Evolutionary conservation across 2,888 invertebrate genomes (phyloP).

Genomic region (Patella depressa): DNA sequence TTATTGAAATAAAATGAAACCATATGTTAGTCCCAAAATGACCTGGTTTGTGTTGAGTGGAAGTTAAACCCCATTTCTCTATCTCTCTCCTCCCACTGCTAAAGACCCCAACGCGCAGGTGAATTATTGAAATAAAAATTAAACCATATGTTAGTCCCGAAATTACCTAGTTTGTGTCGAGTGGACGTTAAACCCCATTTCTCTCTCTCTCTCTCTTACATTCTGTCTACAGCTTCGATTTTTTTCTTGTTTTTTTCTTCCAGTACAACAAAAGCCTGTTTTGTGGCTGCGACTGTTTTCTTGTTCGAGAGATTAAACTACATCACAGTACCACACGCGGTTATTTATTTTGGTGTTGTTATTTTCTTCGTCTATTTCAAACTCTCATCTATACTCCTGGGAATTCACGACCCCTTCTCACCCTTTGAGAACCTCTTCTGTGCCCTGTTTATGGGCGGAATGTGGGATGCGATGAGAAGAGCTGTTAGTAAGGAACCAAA

Average conservation of each 20-base stretch:
- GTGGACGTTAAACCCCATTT: no score
- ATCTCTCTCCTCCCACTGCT: no score
- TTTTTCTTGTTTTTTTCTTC: conserved; percentile 68
- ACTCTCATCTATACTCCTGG: conserved; percentile 93
- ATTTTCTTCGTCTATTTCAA: conserved; percentile 98
- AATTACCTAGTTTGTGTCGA: no score
- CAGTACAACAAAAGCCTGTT: conserved; percentile 96
- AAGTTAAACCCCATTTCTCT: no score
- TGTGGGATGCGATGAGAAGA: conserved; percentile 96
- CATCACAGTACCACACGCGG: conserved; percentile 95
- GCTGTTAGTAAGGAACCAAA: conserved; percentile 78
- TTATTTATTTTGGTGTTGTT: conserved; percentile 97
- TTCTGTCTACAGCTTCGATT: not conserved
- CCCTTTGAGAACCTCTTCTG: conserved; percentile 99
- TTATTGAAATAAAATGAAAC: no score
- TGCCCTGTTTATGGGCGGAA: conserved; percentile 89
- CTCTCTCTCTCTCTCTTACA: no score
- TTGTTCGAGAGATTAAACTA: conserved; percentile 96
- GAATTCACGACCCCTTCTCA: conserved; percentile 98
- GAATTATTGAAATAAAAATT: no score
- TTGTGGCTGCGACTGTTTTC: conserved; percentile 95
- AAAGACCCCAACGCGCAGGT: no score
- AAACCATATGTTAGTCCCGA: no score
- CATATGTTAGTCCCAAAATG: no score
- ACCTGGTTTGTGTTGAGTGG: no score